Evolutionary conservation across 2,113 vertebrate genomes (phyloP), one percentile per base, ranked within the genome.

Genomic region (Tachysurus fulvidraco): DNA sequence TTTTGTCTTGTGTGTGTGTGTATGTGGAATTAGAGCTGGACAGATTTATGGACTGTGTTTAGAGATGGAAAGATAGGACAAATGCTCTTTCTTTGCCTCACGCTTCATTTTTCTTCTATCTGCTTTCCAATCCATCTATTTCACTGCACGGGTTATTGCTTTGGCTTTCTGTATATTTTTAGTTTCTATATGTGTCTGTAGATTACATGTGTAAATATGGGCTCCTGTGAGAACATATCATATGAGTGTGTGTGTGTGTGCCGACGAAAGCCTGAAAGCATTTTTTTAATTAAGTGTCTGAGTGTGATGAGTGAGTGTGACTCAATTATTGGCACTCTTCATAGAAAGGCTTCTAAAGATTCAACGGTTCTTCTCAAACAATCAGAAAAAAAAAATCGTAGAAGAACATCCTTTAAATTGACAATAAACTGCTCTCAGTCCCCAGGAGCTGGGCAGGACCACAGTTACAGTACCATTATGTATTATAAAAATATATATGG

Each of bases 191-290:
- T 12, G 8, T 13, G 23, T 44, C 36, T 73, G 69, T 23, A 25
- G 64, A 11, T 14, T 16, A 11, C 44, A 12, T 69, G 67, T 30
- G 41, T 81, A 36, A 10, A 54, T 83, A 41, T 28, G 54, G 83
- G 69, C 81, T 91, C 9, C 0, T 78, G 30, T 52, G 12, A 90
- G 74, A 14, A n/a, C 83, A 16, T 87, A 87, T 74, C 9, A 5
- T 50, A 50, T 28, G 46, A 41, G 50, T 67, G 79, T 21, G 41
- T 83, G 44, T 44, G 62, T 77, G 46, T 52, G 8, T 90, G 62
- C 87, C 92, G 92, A 86, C 86, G 88, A 76, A 92, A 93, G 89
- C 89, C 93, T 21, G 76, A 91, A 91, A 84, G 23, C 89, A 82
- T 92, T 91, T 92, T 82, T 25, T 28, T 67, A n/a, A 71, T 19